Conservation (phyloP, 1,140 invertebrate genomes). For the Goniozus legneri region DNA sequence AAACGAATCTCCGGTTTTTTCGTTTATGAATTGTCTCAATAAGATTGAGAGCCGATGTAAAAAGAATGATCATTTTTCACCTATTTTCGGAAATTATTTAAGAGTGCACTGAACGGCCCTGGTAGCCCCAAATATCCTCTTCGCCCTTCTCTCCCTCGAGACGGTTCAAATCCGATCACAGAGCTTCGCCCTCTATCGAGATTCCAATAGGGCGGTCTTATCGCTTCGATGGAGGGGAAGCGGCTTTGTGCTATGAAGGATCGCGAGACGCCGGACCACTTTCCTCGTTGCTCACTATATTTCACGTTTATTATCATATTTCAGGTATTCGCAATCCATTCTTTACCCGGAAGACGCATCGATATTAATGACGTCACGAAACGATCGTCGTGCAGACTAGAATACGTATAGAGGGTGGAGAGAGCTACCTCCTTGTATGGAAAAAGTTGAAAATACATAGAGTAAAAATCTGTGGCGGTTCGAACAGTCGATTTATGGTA, state of each 20-base stretch:
- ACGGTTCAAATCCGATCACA: constrained; percentile 43
- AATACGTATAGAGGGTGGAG: neutral
- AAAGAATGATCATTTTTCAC: too few relatives aligned
- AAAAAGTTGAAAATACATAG: too few relatives aligned
- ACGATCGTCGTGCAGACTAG: neutral
- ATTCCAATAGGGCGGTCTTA: constrained; percentile 50
- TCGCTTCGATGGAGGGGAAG: too few relatives aligned
- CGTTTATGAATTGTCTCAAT: too few relatives aligned
- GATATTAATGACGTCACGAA: constrained; percentile 22
- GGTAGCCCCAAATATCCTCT: too few relatives aligned
- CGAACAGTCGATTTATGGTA: too few relatives aligned
- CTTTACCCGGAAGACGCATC: constrained; percentile 23
- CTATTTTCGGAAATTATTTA: too few relatives aligned
- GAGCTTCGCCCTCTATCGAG: constrained; percentile 39
- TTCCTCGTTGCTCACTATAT: constrained; percentile 40
- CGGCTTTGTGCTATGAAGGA: constrained; percentile 48
- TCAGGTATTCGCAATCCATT: constrained; percentile 38
- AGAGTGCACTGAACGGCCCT: too few relatives aligned
- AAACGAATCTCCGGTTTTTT: too few relatives aligned
- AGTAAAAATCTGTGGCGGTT: too few relatives aligned
- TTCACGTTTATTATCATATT: constrained; percentile 49
- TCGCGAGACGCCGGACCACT: constrained; percentile 38
- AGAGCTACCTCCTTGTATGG: too few relatives aligned
- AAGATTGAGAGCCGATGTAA: too few relatives aligned
- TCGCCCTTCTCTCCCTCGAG: constrained; percentile 29